Percentiles rank a stretch among this genome's conserved stretches.
These are phyloP conservation scores for Gadus chalcogrammus DNA, from an alignment of 2,113 vertebrate genomes.

Conservation along the genomic window DNA sequence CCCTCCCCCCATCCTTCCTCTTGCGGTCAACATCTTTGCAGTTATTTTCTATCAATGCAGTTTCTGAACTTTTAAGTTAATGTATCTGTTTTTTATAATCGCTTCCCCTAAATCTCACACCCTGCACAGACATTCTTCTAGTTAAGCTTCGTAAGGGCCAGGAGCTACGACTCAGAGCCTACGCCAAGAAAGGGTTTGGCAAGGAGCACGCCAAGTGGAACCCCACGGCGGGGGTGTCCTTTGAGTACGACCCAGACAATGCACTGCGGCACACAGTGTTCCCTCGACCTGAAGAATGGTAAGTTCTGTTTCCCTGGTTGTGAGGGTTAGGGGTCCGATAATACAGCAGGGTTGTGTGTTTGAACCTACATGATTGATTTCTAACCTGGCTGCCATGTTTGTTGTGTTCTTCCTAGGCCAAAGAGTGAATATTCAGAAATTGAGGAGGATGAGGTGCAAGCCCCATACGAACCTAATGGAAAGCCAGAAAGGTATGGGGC, in stretches of 20 bases:
- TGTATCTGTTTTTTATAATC: not conserved
- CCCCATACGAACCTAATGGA: constrained; percentile 92
- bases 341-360: not conserved
- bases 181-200: constrained; percentile 96
- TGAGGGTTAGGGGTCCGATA: not conserved
- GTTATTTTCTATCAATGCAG: too few relatives aligned
- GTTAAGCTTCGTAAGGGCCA: constrained; percentile 97
- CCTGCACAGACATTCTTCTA: constrained; percentile 85
- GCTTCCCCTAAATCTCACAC: fast-evolving
- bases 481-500: constrained; percentile 87
- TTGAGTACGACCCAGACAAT: constrained; percentile 96
- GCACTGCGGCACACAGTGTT: constrained; percentile 92
- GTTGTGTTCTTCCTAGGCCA: constrained; percentile 73
- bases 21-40: too few relatives aligned
- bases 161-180: constrained; percentile 89
- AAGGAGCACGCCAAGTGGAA: constrained; percentile 99
- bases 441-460: constrained; percentile 92
- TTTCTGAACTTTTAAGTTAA: too few relatives aligned
- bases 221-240: constrained; percentile 92
- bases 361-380: not conserved
- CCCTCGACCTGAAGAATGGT: constrained; percentile 96
- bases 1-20: too few relatives aligned
- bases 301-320: constrained; percentile 20
- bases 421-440: constrained; percentile 98
- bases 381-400: constrained; percentile 4